Evolutionary conservation across 2,888 invertebrate species (phyloP).

Genomic region (Ypsolopha scabrella): DNA sequence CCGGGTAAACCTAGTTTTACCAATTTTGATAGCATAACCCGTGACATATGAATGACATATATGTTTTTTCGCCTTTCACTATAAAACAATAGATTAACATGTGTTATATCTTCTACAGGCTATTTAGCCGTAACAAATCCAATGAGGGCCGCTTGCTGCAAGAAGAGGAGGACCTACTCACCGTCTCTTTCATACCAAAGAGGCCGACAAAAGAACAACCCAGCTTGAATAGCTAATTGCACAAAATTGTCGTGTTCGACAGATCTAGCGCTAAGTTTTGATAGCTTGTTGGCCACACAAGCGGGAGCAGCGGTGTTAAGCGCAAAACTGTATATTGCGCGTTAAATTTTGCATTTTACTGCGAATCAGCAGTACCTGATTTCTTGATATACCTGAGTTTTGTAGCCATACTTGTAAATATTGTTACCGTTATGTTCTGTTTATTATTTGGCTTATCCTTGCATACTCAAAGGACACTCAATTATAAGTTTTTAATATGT

Average conservation of each 20-base stretch:
- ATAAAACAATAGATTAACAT: neutral
- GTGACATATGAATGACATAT: too few species aligned
- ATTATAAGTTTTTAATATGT: too few species aligned
- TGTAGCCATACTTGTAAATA: too few species aligned
- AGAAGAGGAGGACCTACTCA: constrained; percentile 58
- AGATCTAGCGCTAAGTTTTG: neutral
- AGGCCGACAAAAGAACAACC: constrained; percentile 29
- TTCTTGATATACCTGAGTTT: too few species aligned
- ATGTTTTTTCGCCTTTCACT: too few species aligned
- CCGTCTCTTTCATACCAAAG: constrained; percentile 61
- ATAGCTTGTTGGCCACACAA: neutral
- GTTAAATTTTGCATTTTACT: too few species aligned
- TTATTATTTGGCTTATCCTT: too few species aligned
- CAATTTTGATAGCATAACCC: too few species aligned
- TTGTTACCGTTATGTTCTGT: too few species aligned
- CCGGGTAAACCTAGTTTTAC: too few species aligned
- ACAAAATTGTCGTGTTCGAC: neutral
- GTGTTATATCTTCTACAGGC: constrained; percentile 28
- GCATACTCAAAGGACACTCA: too few species aligned
- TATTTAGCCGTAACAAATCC: constrained; percentile 49
- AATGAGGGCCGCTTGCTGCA: constrained; percentile 46
- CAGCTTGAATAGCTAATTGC: constrained; percentile 31
- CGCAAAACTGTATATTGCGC: neutral
- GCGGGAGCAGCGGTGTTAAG: neutral
- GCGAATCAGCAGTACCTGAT: too few species aligned